phyloP scores from a whole-genome alignment of 2,888 invertebrate genomes.

The Sminthurinus aureus region DNA sequence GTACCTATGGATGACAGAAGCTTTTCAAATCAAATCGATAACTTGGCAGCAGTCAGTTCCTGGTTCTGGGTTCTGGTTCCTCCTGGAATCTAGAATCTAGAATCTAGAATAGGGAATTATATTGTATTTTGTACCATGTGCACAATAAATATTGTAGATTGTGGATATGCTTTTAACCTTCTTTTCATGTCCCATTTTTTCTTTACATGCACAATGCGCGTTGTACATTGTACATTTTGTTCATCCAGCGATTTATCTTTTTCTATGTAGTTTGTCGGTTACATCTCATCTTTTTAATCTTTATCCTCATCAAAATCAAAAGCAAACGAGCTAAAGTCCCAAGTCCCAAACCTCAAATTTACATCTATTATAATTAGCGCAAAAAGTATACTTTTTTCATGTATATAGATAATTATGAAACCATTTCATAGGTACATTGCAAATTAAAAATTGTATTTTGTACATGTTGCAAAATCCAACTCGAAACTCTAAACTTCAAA shows the following conservation, averaged over 20 bases:
- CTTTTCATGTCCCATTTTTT: neutral
- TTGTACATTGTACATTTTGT: neutral
- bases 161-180: neutral
- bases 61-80: too few species aligned
- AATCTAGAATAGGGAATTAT: too few species aligned
- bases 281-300: neutral
- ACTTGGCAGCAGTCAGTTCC: neutral
- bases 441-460: too few species aligned
- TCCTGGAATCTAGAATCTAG: too few species aligned
- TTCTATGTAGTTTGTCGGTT: neutral
- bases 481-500: too few species aligned
- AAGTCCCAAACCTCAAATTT: too few species aligned
- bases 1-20: neutral
- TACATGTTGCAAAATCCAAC: constrained; percentile 9
- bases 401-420: too few species aligned
- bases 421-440: too few species aligned
- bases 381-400: too few species aligned
- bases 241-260: neutral
- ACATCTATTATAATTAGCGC: constrained; percentile 23
- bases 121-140: too few species aligned
- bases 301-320: constrained; percentile 23
- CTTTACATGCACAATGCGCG: neutral
- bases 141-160: neutral
- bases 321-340: constrained; percentile 2
- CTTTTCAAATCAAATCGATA: neutral